phyloP scores from a whole-genome alignment of 2,888 invertebrate species.

The Nemotelus pantherinus region DNA sequence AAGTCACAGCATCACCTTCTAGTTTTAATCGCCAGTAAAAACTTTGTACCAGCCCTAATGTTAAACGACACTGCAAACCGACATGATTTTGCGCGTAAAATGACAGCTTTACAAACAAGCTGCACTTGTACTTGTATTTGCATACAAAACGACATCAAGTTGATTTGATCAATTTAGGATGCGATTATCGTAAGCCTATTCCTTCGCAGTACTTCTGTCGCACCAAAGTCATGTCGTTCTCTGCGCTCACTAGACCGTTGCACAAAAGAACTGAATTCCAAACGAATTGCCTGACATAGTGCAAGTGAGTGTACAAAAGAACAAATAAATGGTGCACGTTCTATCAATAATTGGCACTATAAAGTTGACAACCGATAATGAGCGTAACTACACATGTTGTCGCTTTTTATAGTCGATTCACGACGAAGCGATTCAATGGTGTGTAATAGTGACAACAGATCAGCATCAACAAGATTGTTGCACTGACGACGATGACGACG shows the following conservation, averaged over 20 bases:
- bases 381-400: conserved; percentile 41
- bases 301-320: conserved; percentile 19
- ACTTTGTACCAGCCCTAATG: neutral
- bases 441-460: neutral
- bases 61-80: neutral
- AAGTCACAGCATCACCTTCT: no score
- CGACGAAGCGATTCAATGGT: neutral
- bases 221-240: conserved; percentile 1
- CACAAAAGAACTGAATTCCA: conserved; percentile 17
- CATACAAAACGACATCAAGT: conserved; percentile 35
- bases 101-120: conserved; percentile 44
- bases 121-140: conserved; percentile 41
- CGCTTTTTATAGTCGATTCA: conserved; percentile 33
- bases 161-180: conserved; percentile 41
- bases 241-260: neutral
- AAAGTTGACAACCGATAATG: conserved; percentile 42
- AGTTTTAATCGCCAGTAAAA: no score
- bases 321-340: conserved; percentile 37
- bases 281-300: neutral
- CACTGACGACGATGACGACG: no score
- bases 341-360: conserved; percentile 42
- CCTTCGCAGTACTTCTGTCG: neutral
- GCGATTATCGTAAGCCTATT: conserved; percentile 18
- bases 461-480: no score
- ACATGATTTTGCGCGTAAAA: conserved; percentile 39